These are phyloP conservation scores for Seira musarum DNA, from an alignment of 2,888 invertebrate species.

Conservation along the genomic window DNA sequence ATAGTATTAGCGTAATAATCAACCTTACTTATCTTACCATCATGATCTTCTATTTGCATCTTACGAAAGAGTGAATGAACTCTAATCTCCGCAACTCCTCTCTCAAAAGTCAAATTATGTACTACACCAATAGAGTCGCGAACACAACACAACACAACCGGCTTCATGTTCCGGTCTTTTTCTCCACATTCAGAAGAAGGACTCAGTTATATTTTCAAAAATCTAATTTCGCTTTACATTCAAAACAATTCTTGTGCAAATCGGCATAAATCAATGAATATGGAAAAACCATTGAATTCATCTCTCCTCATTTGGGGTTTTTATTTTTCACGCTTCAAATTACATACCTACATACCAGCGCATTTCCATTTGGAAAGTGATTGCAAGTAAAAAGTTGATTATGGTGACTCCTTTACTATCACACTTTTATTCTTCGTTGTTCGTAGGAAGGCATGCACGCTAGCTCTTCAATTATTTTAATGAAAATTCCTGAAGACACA, in stretches of 20 bases:
- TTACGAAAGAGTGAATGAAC: background rate
- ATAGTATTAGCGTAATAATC: background rate
- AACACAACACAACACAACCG: too few species aligned
- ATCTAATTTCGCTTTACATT: background rate
- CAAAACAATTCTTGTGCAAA: background rate
- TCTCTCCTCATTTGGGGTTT: too few species aligned
- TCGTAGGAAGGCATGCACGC: background rate
- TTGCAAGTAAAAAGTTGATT: background rate
- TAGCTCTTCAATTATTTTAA: background rate
- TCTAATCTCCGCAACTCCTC: background rate
- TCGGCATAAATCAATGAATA: conserved; percentile 3
- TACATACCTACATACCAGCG: too few species aligned
- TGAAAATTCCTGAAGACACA: too few species aligned
- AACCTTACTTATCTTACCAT: background rate
- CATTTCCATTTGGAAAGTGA: too few species aligned
- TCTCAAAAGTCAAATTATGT: too few species aligned
- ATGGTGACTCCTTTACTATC: background rate
- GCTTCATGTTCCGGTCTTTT: background rate
- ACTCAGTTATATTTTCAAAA: background rate
- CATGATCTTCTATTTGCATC: background rate
- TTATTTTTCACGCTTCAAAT: too few species aligned
- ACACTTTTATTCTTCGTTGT: background rate
- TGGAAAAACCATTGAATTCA: background rate
- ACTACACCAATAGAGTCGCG: too few species aligned
- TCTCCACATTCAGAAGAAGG: background rate